phyloP scores from a whole-genome alignment of 2,888 invertebrate genomes.

The Conomelus anceps region DNA sequence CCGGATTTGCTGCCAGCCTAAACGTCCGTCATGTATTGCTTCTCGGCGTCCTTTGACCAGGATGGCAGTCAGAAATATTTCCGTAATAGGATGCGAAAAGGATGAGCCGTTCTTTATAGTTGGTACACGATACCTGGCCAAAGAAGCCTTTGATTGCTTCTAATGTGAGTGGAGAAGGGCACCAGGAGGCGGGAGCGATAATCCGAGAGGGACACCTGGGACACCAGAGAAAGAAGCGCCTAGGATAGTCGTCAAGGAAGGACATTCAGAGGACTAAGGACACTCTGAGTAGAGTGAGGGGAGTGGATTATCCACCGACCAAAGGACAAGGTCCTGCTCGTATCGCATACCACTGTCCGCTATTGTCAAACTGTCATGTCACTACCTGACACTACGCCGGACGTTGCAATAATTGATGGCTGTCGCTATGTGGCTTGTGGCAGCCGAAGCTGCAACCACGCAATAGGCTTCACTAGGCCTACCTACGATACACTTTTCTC shows the following conservation, averaged over 20 bases:
- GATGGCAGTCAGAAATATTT: neutral
- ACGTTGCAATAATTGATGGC: neutral
- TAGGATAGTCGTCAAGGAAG: no score
- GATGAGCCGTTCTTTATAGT: neutral
- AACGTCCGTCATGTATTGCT: neutral
- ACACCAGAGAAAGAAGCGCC: no score
- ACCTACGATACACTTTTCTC: neutral
- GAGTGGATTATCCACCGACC: neutral
- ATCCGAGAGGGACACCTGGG: neutral
- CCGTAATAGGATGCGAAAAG: neutral
- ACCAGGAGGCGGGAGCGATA: neutral
- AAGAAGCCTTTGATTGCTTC: neutral
- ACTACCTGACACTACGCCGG: neutral
- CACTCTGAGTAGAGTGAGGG: neutral
- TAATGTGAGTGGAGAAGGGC: no score
- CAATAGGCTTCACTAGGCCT: neutral
- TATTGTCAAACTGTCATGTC: neutral
- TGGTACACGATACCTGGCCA: neutral
- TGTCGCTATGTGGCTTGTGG: neutral
- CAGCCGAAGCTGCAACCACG: no score
- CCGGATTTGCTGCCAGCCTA: neutral
- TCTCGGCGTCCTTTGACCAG: neutral
- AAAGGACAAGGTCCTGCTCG: neutral
- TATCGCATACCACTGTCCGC: neutral
- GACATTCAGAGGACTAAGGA: neutral